These are phyloP conservation scores for Nomada fucata DNA, from an alignment of 2,888 invertebrate genomes.

Conservation along the genomic window DNA sequence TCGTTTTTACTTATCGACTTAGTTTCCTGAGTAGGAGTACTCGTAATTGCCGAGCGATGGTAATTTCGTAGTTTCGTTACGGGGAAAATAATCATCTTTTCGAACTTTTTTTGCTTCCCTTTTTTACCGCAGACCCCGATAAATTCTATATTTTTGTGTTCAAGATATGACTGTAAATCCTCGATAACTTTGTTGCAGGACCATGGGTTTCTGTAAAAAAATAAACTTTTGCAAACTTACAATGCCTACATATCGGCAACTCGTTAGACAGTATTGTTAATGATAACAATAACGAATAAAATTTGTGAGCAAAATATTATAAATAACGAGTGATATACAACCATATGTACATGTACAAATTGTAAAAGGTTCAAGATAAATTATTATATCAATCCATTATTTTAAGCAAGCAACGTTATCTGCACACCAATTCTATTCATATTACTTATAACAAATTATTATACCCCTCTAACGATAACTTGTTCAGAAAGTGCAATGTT, in stretches of 20 bases:
- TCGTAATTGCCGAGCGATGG: conserved; percentile 36
- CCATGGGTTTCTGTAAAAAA: conserved; percentile 79
- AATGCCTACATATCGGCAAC: conserved; percentile 20
- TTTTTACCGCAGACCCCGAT: conserved; percentile 63
- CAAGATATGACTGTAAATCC: conserved; percentile 71
- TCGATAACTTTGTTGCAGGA: conserved; percentile 73
- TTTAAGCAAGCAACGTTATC: neutral
- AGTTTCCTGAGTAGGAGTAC: conserved; percentile 1
- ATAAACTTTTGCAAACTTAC: neutral
- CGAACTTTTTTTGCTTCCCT: conserved; percentile 63
- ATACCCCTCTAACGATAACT: conserved; percentile 75
- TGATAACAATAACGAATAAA: too few species aligned
- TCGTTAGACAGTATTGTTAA: neutral
- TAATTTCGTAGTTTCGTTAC: conserved; percentile 2
- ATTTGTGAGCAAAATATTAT: neutral
- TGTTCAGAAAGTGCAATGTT: conserved; percentile 61
- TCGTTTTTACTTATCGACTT: neutral
- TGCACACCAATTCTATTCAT: neutral
- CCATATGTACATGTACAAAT: too few species aligned
- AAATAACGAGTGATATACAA: neutral
- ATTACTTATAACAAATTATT: neutral
- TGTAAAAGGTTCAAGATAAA: neutral
- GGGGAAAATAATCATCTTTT: conserved; percentile 72
- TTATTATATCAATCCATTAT: neutral
- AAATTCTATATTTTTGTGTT: conserved; percentile 54